Conservation (phyloP, 2,797 vertebrate species). For the Aselliscus stoliczkanus region DNA sequence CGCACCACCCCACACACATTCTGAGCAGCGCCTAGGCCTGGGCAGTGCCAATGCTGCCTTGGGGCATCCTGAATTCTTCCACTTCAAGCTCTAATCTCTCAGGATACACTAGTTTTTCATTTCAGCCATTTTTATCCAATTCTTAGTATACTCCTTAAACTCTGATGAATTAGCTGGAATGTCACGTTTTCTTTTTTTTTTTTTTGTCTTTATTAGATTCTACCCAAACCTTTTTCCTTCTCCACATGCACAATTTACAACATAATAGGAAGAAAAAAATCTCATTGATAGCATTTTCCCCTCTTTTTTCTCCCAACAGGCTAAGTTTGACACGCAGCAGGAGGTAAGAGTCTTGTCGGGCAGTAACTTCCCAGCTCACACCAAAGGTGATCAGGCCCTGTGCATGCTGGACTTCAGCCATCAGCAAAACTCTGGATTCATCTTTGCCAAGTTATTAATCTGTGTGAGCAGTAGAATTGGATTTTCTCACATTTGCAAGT, state of each 20-base stretch:
- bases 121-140: neutral
- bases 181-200: neutral
- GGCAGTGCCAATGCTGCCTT: neutral
- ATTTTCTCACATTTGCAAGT: neutral
- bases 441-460: neutral
- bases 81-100: neutral
- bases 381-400: neutral
- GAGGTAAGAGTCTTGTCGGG: neutral
- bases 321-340: neutral
- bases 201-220: neutral
- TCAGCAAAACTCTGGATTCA: neutral
- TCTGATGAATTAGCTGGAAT: neutral
- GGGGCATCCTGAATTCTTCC: neutral
- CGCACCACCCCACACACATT: too few species aligned
- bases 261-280: neutral
- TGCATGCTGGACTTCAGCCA: neutral
- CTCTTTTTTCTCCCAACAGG: neutral
- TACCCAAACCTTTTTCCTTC: neutral
- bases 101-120: neutral
- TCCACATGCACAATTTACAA: neutral
- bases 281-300: neutral
- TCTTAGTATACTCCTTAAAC: neutral
- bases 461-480: neutral
- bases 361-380: neutral
- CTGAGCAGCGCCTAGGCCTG: neutral